These are phyloP conservation scores for Brachyptera risi DNA, from an alignment of 2,888 invertebrate species.

Conservation along the genomic window DNA sequence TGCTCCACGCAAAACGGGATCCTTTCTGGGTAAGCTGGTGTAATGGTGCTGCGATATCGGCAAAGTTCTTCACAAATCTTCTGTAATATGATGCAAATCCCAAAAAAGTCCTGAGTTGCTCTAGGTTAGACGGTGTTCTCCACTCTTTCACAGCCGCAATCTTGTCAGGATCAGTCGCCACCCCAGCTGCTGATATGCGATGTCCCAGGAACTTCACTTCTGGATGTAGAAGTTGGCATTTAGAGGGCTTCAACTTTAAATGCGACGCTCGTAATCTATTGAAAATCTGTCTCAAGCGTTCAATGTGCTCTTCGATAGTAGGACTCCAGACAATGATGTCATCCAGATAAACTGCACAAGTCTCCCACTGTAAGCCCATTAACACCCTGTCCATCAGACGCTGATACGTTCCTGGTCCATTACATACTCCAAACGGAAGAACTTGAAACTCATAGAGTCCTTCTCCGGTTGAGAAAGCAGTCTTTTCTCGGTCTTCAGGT, in stretches of 20 bases:
- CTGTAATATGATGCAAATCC: slow-evolving; percentile 4
- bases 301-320: neutral
- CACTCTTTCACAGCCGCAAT: neutral
- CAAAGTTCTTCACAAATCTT: neutral
- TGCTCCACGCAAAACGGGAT: neutral
- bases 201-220: slow-evolving; percentile 6
- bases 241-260: neutral
- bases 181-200: neutral
- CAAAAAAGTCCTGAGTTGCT: neutral
- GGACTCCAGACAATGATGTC: neutral
- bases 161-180: neutral
- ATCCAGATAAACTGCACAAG: neutral
- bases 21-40: neutral
- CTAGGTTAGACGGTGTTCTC: neutral
- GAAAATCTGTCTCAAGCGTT: neutral
- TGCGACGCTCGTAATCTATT: neutral
- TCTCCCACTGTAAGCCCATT: neutral
- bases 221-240: neutral
- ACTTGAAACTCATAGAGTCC: neutral
- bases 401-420: neutral
- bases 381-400: slow-evolving; percentile 1
- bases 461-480: neutral
- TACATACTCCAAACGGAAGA: neutral
- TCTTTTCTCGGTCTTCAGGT: neutral
- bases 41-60: neutral